A percentile compares a stretch with the other conserved stretches of the same genome.
These are phyloP conservation scores for Eristalinus sepulchralis DNA, from an alignment of 2,888 invertebrate species.

Conservation along the genomic window DNA sequence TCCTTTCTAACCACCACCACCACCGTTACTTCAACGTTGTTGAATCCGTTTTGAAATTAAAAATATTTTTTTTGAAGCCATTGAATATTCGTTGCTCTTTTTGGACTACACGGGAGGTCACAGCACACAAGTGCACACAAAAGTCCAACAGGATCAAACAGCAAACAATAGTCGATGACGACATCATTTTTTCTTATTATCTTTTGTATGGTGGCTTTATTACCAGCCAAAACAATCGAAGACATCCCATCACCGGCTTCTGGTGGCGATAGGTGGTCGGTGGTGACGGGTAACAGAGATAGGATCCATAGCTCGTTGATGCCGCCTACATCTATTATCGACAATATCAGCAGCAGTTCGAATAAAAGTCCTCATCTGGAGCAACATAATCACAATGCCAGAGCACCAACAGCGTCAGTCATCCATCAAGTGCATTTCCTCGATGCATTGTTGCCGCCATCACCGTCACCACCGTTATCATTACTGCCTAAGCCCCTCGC, in stretches of 20 bases:
- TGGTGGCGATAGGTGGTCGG: slow-evolving; percentile 42
- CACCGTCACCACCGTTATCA: slow-evolving; percentile 75
- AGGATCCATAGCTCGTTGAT: slow-evolving; percentile 72
- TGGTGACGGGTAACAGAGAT: slow-evolving; percentile 45
- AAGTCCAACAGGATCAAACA: slow-evolving; percentile 47
- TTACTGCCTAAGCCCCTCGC: slow-evolving; percentile 66
- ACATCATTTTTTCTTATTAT: slow-evolving; percentile 72
- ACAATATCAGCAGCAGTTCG: slow-evolving; percentile 22
- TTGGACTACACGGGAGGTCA: slow-evolving; percentile 5
- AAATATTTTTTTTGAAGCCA: not conserved
- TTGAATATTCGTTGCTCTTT: not conserved
- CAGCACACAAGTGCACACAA: slow-evolving; percentile 2
- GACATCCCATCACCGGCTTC: slow-evolving; percentile 53
- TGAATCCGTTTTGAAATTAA: slow-evolving; percentile 9
- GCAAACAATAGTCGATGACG: slow-evolving; percentile 74
- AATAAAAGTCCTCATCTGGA: slow-evolving; percentile 22
- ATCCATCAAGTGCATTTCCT: slow-evolving; percentile 42
- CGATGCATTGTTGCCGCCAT: slow-evolving; percentile 64
- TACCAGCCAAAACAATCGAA: slow-evolving; percentile 72
- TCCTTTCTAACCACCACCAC: slow-evolving; percentile 2
- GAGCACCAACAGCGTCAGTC: slow-evolving; percentile 46
- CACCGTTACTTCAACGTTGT: slow-evolving; percentile 5
- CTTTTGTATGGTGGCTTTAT: slow-evolving; percentile 72
- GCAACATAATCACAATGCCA: slow-evolving; percentile 49
- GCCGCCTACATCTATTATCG: slow-evolving; percentile 58